These are phyloP conservation scores for Alloplasta piceator DNA, from an alignment of 2,888 invertebrate genomes.

Conservation along the genomic window DNA sequence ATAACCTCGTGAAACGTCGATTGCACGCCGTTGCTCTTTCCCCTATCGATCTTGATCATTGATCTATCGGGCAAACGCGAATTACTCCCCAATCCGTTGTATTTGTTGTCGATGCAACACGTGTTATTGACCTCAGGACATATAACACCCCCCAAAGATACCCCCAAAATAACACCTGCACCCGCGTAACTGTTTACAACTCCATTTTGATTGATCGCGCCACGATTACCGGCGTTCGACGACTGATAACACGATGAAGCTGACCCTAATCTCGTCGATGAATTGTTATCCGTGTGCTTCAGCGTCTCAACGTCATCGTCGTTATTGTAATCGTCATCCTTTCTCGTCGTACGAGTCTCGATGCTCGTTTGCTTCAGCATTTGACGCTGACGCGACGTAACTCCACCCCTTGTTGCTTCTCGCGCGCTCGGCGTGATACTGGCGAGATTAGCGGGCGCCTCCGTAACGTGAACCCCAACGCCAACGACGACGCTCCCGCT, in stretches of 20 bases:
- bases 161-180: slow-evolving; percentile 67
- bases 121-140: slow-evolving; percentile 63
- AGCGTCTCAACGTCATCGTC: slow-evolving; percentile 61
- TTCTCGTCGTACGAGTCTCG: slow-evolving; percentile 60
- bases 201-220: slow-evolving; percentile 50
- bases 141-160: slow-evolving; percentile 57
- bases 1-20: slow-evolving; percentile 50
- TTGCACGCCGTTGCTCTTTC: slow-evolving; percentile 60
- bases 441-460: slow-evolving; percentile 80
- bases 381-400: slow-evolving; percentile 73
- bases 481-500: slow-evolving; percentile 71
- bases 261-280: slow-evolving; percentile 54
- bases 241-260: slow-evolving; percentile 24
- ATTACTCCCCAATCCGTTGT: slow-evolving; percentile 75
- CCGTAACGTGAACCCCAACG: slow-evolving; percentile 75
- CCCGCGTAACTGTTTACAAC: slow-evolving; percentile 59
- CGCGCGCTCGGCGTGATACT: slow-evolving; percentile 82
- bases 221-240: slow-evolving; percentile 25
- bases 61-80: slow-evolving; percentile 74
- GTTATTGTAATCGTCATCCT: slow-evolving; percentile 59
- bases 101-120: slow-evolving; percentile 66
- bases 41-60: slow-evolving; percentile 75
- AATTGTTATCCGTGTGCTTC: slow-evolving; percentile 65
- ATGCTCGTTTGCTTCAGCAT: slow-evolving; percentile 69
- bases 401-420: slow-evolving; percentile 77